Percentiles rank a stretch among this genome's conserved stretches.
Evolutionary conservation across 2,797 vertebrate genomes (phyloP).

Genomic region (Leptatherina wallacei): DNA sequence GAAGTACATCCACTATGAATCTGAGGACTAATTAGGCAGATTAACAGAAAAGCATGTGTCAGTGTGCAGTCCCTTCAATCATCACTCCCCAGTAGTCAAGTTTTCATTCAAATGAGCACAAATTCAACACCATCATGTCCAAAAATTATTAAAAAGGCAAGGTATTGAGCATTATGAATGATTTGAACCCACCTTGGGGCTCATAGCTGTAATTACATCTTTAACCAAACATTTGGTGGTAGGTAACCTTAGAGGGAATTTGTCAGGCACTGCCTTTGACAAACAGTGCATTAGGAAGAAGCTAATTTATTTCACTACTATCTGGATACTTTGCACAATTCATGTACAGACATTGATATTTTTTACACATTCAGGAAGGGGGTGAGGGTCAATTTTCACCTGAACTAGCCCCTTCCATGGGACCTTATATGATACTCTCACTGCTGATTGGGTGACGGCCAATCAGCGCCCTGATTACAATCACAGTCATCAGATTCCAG

Average conservation of each 20-base stretch:
- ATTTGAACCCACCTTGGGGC: neutral
- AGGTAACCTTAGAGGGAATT: neutral
- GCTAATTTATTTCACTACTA: constrained; percentile 88
- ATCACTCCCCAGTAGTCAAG: neutral
- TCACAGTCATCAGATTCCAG: constrained; percentile 62
- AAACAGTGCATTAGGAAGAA: constrained; percentile 84
- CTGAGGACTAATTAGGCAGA: neutral
- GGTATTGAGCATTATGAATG: neutral
- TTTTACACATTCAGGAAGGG: constrained; percentile 70
- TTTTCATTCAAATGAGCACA: neutral
- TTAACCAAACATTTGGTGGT: neutral
- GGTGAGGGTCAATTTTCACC: constrained; percentile 19
- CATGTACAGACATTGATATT: constrained; percentile 71
- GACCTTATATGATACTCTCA: constrained; percentile 57
- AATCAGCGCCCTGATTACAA: constrained; percentile 70
- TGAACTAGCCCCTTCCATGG: constrained; percentile 29
- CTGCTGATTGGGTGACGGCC: constrained; percentile 57
- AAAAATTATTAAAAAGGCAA: neutral
- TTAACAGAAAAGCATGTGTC: neutral
- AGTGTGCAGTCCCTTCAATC: no score
- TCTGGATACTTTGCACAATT: constrained; percentile 77
- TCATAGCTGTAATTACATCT: constrained; percentile 1
- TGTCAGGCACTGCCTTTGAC: constrained; percentile 15
- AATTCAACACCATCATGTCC: neutral
- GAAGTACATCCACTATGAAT: neutral